Conservation (phyloP, 2,888 invertebrate genomes). For the Stegana nigrithorax region DNA sequence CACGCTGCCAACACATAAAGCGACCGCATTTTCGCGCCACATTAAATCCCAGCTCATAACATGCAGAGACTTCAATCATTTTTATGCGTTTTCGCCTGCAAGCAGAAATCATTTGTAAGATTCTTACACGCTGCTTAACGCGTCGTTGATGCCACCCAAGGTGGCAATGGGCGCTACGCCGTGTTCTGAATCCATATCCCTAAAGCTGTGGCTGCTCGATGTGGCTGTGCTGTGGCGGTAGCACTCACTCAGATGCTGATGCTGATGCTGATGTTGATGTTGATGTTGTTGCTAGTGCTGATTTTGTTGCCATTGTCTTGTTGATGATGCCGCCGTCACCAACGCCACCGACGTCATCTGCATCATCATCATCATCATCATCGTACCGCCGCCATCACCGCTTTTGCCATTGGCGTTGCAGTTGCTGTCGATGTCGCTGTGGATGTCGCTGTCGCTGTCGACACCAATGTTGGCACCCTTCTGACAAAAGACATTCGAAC, state of each 20-base stretch:
- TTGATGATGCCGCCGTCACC: constrained; percentile 9
- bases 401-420: no score
- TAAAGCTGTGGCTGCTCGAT: neutral
- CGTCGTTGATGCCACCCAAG: neutral
- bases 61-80: constrained; percentile 15
- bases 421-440: neutral
- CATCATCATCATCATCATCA: constrained; percentile 8
- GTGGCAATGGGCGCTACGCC: neutral
- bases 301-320: constrained; percentile 8
- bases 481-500: neutral
- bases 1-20: neutral
- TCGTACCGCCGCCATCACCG: neutral
- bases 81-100: constrained; percentile 16
- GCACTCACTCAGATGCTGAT: neutral
- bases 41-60: constrained; percentile 9
- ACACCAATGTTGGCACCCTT: neutral
- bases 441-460: neutral
- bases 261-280: neutral
- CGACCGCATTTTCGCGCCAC: constrained; percentile 1
- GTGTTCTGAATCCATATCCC: neutral
- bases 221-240: no score
- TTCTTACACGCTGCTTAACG: constrained; percentile 1
- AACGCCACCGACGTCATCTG: neutral
- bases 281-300: neutral
- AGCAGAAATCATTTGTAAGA: constrained; percentile 18